A percentile compares a stretch with the other conserved stretches of the same genome.
Evolutionary conservation across 1,140 invertebrate species (phyloP).

Genomic region (Euglossa dilemma): DNA sequence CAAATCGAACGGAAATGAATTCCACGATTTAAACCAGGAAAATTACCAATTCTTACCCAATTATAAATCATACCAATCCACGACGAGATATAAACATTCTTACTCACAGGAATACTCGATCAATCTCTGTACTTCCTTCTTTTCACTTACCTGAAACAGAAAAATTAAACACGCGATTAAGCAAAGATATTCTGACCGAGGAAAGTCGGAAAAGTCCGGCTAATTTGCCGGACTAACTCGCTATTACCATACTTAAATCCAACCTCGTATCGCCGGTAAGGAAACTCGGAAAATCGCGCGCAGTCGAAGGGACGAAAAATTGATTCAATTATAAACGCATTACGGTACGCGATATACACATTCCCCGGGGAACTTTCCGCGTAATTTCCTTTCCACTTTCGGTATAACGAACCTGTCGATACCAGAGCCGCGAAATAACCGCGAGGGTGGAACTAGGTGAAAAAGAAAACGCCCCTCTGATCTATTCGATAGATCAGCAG

Average conservation of each 20-base stretch:
- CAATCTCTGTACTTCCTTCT: not conserved
- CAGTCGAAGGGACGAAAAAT: slow-evolving; percentile 30
- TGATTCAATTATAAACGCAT: slow-evolving; percentile 36
- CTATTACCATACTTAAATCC: no score
- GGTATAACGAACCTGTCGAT: slow-evolving; percentile 60
- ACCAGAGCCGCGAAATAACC: slow-evolving; percentile 50
- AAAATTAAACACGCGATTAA: not conserved
- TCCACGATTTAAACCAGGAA: no score
- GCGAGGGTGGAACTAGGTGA: not conserved
- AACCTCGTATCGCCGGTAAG: not conserved
- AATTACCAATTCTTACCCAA: no score
- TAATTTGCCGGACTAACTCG: no score
- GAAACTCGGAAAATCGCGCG: not conserved
- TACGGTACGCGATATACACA: slow-evolving; percentile 19
- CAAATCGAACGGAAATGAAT: no score
- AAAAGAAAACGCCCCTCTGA: slow-evolving; percentile 29
- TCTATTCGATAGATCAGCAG: slow-evolving; percentile 4
- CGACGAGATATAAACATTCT: not conserved
- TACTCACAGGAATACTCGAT: not conserved
- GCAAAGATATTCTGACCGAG: not conserved
- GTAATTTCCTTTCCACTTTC: slow-evolving; percentile 51
- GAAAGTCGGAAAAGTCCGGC: no score
- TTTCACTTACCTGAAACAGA: slow-evolving; percentile 38
- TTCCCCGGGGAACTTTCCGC: slow-evolving; percentile 34
- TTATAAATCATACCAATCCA: no score